phyloP scores from a whole-genome alignment of 2,113 vertebrate genomes.

The Lampris incognitus region DNA sequence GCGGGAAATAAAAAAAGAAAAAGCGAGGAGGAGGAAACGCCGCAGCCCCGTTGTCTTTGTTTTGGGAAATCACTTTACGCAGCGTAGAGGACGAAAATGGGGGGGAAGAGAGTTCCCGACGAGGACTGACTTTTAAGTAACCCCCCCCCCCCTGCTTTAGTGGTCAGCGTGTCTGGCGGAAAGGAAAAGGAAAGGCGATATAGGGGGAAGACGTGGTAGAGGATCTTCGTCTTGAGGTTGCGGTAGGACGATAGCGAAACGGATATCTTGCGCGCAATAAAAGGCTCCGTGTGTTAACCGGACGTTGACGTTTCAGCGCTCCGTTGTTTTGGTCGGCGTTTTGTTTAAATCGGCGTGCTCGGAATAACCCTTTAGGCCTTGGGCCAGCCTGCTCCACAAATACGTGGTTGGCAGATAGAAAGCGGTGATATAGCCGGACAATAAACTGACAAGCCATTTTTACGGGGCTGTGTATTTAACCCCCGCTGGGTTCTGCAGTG shows the following conservation, averaged over 20 bases:
- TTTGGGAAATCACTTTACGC: slow-evolving; percentile 51
- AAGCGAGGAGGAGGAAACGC: slow-evolving; percentile 69
- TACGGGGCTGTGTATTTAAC: background rate
- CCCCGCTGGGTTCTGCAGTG: slow-evolving; percentile 17
- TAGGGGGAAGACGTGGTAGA: slow-evolving; percentile 74
- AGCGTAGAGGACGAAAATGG: slow-evolving; percentile 75
- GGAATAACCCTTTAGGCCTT: slow-evolving; percentile 62
- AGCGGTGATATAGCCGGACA: slow-evolving; percentile 36
- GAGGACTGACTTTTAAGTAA: slow-evolving; percentile 73
- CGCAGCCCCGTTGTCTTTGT: slow-evolving; percentile 60
- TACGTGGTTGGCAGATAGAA: slow-evolving; percentile 49
- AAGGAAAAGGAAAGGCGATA: slow-evolving; percentile 66
- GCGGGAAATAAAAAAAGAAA: slow-evolving; percentile 72
- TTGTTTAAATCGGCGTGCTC: slow-evolving; percentile 63
- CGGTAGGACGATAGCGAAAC: slow-evolving; percentile 70
- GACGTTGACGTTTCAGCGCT: slow-evolving; percentile 46
- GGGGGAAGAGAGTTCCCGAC: slow-evolving; percentile 70
- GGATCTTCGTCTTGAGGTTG: slow-evolving; percentile 70
- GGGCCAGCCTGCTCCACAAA: slow-evolving; percentile 54
- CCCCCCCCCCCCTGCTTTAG: slow-evolving; percentile 64
- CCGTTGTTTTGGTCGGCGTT: slow-evolving; percentile 53
- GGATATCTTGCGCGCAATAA: slow-evolving; percentile 24
- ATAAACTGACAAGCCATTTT: slow-evolving; percentile 18
- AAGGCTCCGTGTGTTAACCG: slow-evolving; percentile 39
- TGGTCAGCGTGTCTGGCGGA: slow-evolving; percentile 48